phyloP scores from a whole-genome alignment of 2,113 vertebrate genomes.

The Sylvia atricapilla region DNA sequence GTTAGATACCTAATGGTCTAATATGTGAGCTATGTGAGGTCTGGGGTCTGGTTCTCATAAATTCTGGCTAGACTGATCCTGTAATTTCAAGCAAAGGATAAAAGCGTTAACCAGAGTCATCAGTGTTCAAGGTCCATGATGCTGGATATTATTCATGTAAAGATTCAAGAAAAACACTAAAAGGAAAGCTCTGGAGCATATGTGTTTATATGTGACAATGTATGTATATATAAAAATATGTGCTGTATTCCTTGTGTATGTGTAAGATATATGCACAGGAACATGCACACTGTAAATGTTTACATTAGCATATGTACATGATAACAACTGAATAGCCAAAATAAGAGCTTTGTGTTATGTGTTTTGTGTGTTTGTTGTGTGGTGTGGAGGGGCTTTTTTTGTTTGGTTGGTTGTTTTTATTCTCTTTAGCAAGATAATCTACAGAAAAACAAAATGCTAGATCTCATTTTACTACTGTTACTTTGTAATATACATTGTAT shows the following conservation, averaged over 20 bases:
- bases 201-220: conserved; percentile 17
- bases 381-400: neutral
- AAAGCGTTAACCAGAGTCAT: conserved; percentile 81
- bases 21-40: conserved; percentile 87
- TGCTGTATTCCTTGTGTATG: neutral
- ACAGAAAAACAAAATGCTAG: neutral
- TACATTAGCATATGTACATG: neutral
- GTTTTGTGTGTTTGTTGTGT: neutral
- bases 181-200: conserved; percentile 48
- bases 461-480: neutral
- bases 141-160: conserved; percentile 76
- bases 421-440: neutral
- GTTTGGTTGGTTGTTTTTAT: neutral
- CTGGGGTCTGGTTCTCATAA: conserved; percentile 87
- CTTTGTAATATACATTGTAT: neutral
- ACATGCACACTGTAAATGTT: neutral
- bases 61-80: conserved; percentile 88
- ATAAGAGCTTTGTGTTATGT: neutral
- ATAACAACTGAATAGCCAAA: neutral
- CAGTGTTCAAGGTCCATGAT: conserved; percentile 79
- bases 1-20: conserved; percentile 89
- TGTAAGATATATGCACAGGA: neutral
- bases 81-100: conserved; percentile 86
- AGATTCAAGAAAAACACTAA: conserved; percentile 72
- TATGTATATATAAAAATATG: neutral